Base-by-base conservation (phyloP, 2,113 vertebrate genomes). In the Gobio gobio region DNA sequence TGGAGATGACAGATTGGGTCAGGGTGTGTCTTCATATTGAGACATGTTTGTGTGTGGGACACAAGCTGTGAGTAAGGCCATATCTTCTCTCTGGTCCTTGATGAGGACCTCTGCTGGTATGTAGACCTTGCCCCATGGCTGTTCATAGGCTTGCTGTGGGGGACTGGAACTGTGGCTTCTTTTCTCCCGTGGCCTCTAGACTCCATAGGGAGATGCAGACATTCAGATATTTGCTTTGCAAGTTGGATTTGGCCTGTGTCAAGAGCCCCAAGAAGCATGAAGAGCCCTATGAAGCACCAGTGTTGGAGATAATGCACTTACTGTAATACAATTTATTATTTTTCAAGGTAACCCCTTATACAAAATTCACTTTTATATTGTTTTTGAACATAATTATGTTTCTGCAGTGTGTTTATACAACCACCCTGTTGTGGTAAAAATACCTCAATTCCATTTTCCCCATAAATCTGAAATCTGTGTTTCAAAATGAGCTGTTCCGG, bases 31-130 rank as follows among this genome's bases (percentile, higher is more conserved):
- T 72, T 82, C 61, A 47, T 68, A 83, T 72, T 82, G 54, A 40
- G 26, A 74, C 45, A 51, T 54, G 40, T 26, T 14, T 58, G 63
- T 78, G 51, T 78, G 76, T 78, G 40, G 72, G 56, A 83, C 16
- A 33, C 63, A 56, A 78, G 13, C 59, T 84, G 49, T 85, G 83
- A 49, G 59, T 47, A 78, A 85, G 45, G 47, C 49, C 58, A 45
- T 26, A 6, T 49, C 61, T 66, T 51, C 14, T 47, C 10, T 66
- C 80, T 78, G 73, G 61, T 82, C 45, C 58, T 82, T 64, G 54
- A 73, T 73, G 24, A 51, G 43, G 43, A 29, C 45, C 70, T 87
- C 82, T 87, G 43, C 43, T 81, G 78, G 61, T 81, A 51, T 81
- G 45, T 51, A 33, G 78, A 22, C 59, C 59, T 81, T 81, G 78